Base-by-base conservation (phyloP, 2,113 vertebrate genomes). In the Aegithalos caudatus region DNA sequence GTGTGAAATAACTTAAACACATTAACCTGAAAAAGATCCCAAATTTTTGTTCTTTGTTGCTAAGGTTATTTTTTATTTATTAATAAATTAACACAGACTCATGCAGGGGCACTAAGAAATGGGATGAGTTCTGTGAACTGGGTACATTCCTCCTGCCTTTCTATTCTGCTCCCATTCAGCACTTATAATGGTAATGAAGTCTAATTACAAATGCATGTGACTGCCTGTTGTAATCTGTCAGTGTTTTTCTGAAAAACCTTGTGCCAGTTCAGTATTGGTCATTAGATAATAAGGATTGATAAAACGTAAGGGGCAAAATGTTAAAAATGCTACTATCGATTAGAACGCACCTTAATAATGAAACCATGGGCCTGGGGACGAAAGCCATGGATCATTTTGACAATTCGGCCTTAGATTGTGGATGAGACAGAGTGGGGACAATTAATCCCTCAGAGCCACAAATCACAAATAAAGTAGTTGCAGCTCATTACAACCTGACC, bases 161-260 rank as follows among this genome's bases (percentile, higher is more conserved):
- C 82, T 82, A 88, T 89, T 97, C 78, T 90, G 74, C 76, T 96
- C 65, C 88, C 88, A 98, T 98, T 98, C 97, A 97, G 97, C 97
- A 96, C 95, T 98, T 98, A 98, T 98, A 98, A 98, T 98, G 97
- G 97, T 98, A 98, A 98, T 98, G 98, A 98, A 98, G 97, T 97
- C 98, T 98, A 98, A 99, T 99, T 98, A 99, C 98, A 99, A 98
- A 99, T 99, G 98, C 97, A 98, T 98, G 97, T 97, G 97, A 96
- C 96, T 93, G 95, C 97, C 97, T 94, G 84, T 95, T 96, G 97
- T 96, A 97, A 97, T 97, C 97, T 96, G 97, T 97, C 98, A 97
- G 93, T 76, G 89, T 91, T 95, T 92, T 96, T 97, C 96, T 96
- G 97, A 98, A 97, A 98, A 98, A 97, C 96, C 96, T 96, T 97